Evolutionary conservation across 2,888 invertebrate species (phyloP).

Genomic region (Chironomus tentans): DNA sequence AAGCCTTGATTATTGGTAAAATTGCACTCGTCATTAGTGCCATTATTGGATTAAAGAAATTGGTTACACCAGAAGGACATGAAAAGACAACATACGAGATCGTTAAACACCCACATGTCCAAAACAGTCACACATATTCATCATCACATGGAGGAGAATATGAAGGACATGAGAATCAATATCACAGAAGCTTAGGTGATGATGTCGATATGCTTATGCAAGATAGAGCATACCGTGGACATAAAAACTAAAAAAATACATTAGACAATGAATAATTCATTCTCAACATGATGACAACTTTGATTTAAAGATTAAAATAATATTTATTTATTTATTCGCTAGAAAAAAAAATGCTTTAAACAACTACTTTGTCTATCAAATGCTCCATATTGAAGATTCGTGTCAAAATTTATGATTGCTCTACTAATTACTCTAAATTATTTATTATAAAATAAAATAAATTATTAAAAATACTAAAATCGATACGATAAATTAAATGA

Average conservation of each 20-base stretch:
- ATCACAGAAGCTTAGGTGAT: constrained; percentile 49
- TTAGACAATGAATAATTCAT: not conserved
- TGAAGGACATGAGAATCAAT: constrained; percentile 51
- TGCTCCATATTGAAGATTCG: not conserved
- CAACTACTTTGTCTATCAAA: not conserved
- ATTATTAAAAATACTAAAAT: not conserved
- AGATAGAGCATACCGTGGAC: constrained; percentile 44
- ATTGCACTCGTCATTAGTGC: constrained; percentile 70
- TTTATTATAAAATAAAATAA: not conserved
- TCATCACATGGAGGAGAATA: constrained; percentile 55
- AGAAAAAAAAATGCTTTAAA: not conserved
- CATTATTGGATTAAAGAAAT: constrained; percentile 70
- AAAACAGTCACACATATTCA: constrained; percentile 67
- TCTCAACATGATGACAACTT: not conserved
- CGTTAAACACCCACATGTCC: constrained; percentile 75
- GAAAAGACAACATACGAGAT: constrained; percentile 79
- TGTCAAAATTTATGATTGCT: not conserved
- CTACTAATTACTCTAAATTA: not conserved
- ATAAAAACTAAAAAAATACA: not conserved
- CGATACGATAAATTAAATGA: not conserved
- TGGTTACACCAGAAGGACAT: constrained; percentile 58
- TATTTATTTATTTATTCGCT: not conserved
- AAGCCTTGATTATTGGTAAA: constrained; percentile 73
- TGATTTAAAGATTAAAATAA: not conserved
- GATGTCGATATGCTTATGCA: constrained; percentile 52